phyloP scores from a whole-genome alignment of 2,888 invertebrate species.

The Merodon equestris region DNA sequence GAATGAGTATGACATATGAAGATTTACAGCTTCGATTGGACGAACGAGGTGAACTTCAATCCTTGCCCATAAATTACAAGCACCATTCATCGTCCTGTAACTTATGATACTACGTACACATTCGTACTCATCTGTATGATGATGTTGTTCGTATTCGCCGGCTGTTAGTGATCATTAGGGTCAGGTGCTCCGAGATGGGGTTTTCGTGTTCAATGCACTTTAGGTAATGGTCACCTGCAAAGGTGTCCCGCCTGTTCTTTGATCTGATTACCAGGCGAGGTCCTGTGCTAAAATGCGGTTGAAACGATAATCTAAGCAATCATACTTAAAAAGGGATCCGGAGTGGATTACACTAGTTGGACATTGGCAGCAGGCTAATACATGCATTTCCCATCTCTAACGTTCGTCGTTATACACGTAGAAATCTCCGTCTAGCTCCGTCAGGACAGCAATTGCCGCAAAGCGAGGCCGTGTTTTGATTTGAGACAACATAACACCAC shows the following conservation, averaged over 20 bases:
- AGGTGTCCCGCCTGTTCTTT: constrained; percentile 30
- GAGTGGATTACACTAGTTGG: constrained; percentile 53
- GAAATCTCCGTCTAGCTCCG: background rate
- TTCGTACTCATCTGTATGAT: too few species aligned
- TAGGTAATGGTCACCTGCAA: constrained; percentile 48
- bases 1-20: constrained; percentile 24
- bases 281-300: constrained; percentile 36
- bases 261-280: constrained; percentile 37
- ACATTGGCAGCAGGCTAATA: constrained; percentile 39
- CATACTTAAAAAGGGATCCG: constrained; percentile 62
- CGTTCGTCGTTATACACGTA: constrained; percentile 13
- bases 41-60: constrained; percentile 53
- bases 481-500: background rate
- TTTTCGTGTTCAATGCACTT: constrained; percentile 60
- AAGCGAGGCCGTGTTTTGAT: constrained; percentile 56
- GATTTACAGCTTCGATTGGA: constrained; percentile 57
- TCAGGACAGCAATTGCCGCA: constrained; percentile 2
- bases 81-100: background rate
- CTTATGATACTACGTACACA: too few species aligned
- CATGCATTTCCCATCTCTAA: background rate
- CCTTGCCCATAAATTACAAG: constrained; percentile 53
- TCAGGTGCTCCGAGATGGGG: constrained; percentile 48
- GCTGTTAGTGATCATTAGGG: constrained; percentile 33
- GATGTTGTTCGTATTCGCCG: background rate
- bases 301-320: constrained; percentile 63